Evolutionary conservation across 1,140 invertebrate genomes (phyloP).

Genomic region (Diabrotica undecimpunctata): DNA sequence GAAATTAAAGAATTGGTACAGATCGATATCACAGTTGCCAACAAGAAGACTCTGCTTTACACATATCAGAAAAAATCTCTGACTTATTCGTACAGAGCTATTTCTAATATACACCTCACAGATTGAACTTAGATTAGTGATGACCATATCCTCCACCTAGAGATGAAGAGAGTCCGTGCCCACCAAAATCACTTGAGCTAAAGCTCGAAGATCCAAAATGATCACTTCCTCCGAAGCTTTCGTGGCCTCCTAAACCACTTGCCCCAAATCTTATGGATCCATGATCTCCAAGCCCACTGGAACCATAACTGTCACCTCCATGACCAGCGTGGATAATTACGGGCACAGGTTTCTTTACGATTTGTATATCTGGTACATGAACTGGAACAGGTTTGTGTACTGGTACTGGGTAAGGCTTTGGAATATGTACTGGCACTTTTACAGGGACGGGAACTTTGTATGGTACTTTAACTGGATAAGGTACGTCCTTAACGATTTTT

Average conservation of each 20-base stretch:
- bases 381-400: conserved; percentile 45
- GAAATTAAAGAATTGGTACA: too few relatives aligned
- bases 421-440: conserved; percentile 44
- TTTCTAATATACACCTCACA: background rate
- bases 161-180: background rate
- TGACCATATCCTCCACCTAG: background rate
- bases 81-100: background rate
- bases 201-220: background rate
- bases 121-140: background rate
- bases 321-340: conserved; percentile 46
- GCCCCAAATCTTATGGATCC: conserved; percentile 29
- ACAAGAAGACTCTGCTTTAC: background rate
- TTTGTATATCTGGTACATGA: conserved; percentile 48
- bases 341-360: conserved; percentile 59
- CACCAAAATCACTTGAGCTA: background rate
- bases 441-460: conserved; percentile 56
- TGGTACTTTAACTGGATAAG: conserved; percentile 54
- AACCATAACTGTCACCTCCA: conserved; percentile 21
- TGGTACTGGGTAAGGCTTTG: conserved; percentile 44
- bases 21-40: background rate
- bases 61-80: background rate
- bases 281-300: conserved; percentile 17
- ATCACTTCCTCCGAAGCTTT: conserved; percentile 17
- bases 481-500: conserved; percentile 53
- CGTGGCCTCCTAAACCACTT: conserved; percentile 26